Evolutionary conservation across 2,888 invertebrate species (phyloP).

Genomic region (Blomia tropicalis): DNA sequence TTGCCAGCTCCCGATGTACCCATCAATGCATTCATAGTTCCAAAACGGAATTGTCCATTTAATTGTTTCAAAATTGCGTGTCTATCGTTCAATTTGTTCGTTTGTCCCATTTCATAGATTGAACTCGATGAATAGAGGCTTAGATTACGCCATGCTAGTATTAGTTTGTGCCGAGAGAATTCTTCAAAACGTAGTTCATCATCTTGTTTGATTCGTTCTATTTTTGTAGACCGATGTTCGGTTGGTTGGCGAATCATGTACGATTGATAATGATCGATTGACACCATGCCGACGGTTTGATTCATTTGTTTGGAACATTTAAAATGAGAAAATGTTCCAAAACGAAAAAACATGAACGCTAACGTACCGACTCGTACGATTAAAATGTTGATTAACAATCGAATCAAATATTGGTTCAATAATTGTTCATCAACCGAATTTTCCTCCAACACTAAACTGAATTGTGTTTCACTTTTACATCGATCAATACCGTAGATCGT

Average conservation of each 20-base stretch:
- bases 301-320: neutral
- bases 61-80: neutral
- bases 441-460: neutral
- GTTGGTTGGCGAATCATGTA: neutral
- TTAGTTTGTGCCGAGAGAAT: neutral
- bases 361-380: neutral
- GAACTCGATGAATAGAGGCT: neutral
- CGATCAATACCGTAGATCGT: conserved; percentile 5
- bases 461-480: neutral
- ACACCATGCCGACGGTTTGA: neutral
- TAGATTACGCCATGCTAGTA: conserved; percentile 15
- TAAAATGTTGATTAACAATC: neutral
- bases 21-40: conserved; percentile 16
- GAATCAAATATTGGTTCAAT: neutral
- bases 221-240: neutral
- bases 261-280: neutral
- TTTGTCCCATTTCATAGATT: conserved; percentile 1
- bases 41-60: conserved; percentile 11
- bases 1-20: conserved; percentile 8
- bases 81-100: neutral
- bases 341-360: neutral
- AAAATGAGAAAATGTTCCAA: neutral
- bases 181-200: neutral
- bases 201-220: neutral
- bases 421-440: neutral